phyloP scores from a whole-genome alignment of 2,113 vertebrate genomes.

The Myotis lucifugus region DNA sequence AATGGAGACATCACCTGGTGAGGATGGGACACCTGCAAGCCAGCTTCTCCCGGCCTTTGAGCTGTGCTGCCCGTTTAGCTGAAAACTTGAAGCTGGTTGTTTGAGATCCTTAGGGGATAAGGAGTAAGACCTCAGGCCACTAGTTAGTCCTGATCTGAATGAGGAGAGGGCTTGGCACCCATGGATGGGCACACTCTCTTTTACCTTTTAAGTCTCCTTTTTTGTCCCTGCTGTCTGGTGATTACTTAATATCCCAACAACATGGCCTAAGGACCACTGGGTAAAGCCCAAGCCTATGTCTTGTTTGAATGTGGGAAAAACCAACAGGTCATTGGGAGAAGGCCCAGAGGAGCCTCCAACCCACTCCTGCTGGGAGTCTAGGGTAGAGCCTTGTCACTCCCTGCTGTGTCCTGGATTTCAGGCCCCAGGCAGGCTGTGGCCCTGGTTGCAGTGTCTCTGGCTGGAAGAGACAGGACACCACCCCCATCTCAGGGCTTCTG shows the following conservation, averaged over 20 bases:
- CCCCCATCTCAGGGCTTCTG: background rate
- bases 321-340: background rate
- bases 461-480: background rate
- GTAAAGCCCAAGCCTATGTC: background rate
- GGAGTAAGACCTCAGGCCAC: background rate
- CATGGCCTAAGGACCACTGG: background rate
- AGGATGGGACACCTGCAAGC: background rate
- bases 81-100: background rate
- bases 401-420: background rate
- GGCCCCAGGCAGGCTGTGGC: background rate
- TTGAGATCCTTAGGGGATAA: background rate
- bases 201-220: background rate
- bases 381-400: background rate
- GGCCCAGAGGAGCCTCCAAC: background rate
- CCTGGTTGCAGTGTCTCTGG: background rate
- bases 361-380: background rate
- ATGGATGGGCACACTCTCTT: background rate
- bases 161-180: background rate
- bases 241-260: conserved; percentile 9
- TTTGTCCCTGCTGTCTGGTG: background rate
- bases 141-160: background rate
- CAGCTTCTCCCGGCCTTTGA: background rate
- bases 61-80: background rate
- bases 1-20: background rate
- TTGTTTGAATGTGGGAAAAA: background rate